Evolutionary conservation across 2,888 invertebrate genomes (phyloP).

Genomic region (Drosophila algonquin): DNA sequence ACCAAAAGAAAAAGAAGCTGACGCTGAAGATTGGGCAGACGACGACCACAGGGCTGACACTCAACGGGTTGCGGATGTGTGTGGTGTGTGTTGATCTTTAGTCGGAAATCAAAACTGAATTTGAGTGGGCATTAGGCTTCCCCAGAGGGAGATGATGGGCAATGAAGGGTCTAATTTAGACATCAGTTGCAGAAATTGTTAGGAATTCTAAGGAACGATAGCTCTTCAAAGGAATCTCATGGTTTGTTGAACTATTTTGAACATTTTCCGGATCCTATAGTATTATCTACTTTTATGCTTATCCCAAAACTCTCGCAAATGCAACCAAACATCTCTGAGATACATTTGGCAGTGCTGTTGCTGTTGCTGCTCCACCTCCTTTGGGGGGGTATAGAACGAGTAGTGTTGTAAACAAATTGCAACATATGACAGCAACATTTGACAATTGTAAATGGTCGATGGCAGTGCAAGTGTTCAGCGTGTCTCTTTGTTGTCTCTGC

Average conservation of each 20-base stretch:
- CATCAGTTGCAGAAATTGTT: slow-evolving; percentile 8
- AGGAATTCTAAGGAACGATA: neutral
- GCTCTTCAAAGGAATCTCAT: neutral
- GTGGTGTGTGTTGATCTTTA: slow-evolving; percentile 60
- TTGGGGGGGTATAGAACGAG: slow-evolving; percentile 1
- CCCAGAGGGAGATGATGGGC: neutral
- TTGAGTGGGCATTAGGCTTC: slow-evolving; percentile 25
- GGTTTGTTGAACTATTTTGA: too few relatives aligned
- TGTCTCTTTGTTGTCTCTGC: slow-evolving; percentile 38
- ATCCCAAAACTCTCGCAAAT: neutral
- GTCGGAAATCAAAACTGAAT: slow-evolving; percentile 57
- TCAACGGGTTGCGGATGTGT: slow-evolving; percentile 38
- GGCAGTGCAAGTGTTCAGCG: slow-evolving; percentile 30
- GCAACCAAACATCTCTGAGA: slow-evolving; percentile 38
- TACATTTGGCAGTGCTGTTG: slow-evolving; percentile 42
- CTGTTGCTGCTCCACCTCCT: slow-evolving; percentile 18
- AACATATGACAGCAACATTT: slow-evolving; percentile 75
- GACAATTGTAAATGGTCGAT: slow-evolving; percentile 77
- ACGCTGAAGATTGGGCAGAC: too few relatives aligned
- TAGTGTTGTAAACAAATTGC: slow-evolving; percentile 77
- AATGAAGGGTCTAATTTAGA: slow-evolving; percentile 30
- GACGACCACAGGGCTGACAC: slow-evolving; percentile 61
- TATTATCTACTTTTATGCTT: too few relatives aligned
- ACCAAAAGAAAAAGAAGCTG: slow-evolving; percentile 7
- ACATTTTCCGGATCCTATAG: too few relatives aligned